phyloP scores from a whole-genome alignment of 2,797 vertebrate species.

The Brachyalestes nurse region DNA sequence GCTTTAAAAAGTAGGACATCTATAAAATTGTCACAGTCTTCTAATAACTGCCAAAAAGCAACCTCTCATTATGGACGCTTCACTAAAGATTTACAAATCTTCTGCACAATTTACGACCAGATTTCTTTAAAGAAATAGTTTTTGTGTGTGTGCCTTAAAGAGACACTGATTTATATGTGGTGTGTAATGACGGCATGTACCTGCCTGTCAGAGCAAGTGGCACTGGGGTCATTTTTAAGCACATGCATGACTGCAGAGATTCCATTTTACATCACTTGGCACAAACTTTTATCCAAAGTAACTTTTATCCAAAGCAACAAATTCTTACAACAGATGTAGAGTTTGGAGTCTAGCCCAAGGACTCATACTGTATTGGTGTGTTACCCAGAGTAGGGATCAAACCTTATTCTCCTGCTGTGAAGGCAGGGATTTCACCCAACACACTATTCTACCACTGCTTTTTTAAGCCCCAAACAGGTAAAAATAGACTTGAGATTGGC shows the following conservation, averaged over 20 bases:
- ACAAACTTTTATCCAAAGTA: too few species aligned
- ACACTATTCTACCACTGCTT: background rate
- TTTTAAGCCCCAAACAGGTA: conserved; percentile 30
- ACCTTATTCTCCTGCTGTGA: too few species aligned
- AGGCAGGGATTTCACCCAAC: too few species aligned
- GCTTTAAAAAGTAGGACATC: conserved; percentile 44
- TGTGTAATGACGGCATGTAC: conserved; percentile 66
- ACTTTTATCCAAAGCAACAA: too few species aligned
- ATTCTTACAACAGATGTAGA: too few species aligned
- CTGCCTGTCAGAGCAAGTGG: conserved; percentile 52
- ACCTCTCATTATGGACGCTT: conserved; percentile 47
- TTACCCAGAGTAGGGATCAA: too few species aligned
- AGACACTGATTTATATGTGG: conserved; percentile 68
- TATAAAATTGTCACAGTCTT: conserved; percentile 47
- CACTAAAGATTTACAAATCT: conserved; percentile 37
- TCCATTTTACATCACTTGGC: too few species aligned
- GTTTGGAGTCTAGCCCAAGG: too few species aligned
- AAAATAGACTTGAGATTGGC: background rate
- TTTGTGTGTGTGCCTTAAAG: conserved; percentile 12
- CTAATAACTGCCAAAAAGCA: conserved; percentile 50
- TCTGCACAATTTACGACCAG: conserved; percentile 38
- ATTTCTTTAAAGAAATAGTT: conserved; percentile 12
- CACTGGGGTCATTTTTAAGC: conserved; percentile 50
- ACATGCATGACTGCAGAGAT: conserved; percentile 41
- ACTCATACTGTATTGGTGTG: too few species aligned